Evolutionary conservation across 2,113 vertebrate genomes (phyloP).

Genomic region (Aythya baeri): DNA sequence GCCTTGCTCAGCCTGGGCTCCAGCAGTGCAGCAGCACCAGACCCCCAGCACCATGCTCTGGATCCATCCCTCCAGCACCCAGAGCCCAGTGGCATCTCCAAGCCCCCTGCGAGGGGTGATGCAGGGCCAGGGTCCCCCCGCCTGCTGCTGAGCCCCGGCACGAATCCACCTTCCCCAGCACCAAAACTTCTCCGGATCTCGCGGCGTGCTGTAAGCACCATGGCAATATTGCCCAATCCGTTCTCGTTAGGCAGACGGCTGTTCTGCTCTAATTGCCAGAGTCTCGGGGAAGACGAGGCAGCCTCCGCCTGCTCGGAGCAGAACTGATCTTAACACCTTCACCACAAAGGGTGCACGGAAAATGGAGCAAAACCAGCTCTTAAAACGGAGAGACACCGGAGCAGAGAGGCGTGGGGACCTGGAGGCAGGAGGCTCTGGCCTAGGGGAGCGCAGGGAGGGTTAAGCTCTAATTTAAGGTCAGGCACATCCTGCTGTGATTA

Average conservation of each 20-base stretch:
- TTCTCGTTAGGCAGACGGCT: background rate
- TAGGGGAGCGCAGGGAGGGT: background rate
- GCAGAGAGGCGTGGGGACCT: background rate
- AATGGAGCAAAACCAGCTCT: background rate
- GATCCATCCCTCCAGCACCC: background rate
- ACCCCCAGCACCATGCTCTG: background rate
- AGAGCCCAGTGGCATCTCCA: background rate
- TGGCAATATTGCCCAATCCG: fast-evolving
- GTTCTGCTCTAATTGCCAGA: background rate
- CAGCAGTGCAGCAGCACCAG: background rate
- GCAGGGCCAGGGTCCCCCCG: background rate
- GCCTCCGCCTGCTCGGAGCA: background rate
- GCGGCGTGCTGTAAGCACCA: background rate
- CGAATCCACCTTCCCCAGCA: background rate
- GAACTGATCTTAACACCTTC: background rate
- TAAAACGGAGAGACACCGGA: background rate
- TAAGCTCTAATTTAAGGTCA: constrained; percentile 51
- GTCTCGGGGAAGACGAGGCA: background rate
- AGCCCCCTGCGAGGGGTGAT: background rate
- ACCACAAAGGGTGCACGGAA: background rate
- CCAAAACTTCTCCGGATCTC: background rate
- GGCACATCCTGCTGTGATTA: constrained; percentile 43
- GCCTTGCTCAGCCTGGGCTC: too few relatives aligned
- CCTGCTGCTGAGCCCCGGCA: too few relatives aligned
- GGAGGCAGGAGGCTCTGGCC: background rate